Conservation (phyloP, 2,888 invertebrate genomes). For the Chrysina gloriosa region DNA sequence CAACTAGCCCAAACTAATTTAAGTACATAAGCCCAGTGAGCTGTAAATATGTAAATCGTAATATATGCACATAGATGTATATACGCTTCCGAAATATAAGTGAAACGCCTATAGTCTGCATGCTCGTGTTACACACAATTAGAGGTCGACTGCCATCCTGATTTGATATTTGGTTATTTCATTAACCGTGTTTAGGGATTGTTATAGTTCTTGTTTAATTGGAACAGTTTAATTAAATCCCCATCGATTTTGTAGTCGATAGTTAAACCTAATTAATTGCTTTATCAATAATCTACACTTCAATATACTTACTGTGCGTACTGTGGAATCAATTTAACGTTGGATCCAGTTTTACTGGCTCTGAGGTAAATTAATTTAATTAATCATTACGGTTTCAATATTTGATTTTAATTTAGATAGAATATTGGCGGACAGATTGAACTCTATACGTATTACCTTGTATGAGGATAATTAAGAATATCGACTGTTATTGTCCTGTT, state of each 20-base stretch:
- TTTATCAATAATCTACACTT: conserved; percentile 43
- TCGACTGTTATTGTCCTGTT: background rate
- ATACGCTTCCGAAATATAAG: background rate
- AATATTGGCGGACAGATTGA: conserved; percentile 6
- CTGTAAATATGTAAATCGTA: too few species aligned
- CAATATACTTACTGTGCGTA: conserved; percentile 39
- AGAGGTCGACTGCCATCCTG: conserved; percentile 49
- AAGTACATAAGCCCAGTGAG: too few species aligned
- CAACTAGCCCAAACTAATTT: too few species aligned
- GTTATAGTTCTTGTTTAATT: conserved; percentile 52
- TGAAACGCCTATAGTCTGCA: conserved; percentile 43
- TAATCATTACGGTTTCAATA: conserved; percentile 33
- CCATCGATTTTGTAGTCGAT: conserved; percentile 45
- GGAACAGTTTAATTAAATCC: conserved; percentile 52
- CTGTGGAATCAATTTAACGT: conserved; percentile 24
- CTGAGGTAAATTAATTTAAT: conserved; percentile 36
- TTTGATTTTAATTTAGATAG: conserved; percentile 28
- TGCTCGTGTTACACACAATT: conserved; percentile 47
- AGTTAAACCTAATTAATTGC: conserved; percentile 45
- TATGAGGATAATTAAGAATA: background rate
- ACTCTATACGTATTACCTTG: background rate
- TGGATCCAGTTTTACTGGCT: conserved; percentile 25
- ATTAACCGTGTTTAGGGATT: conserved; percentile 51
- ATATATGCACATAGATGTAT: background rate
- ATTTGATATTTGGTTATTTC: conserved; percentile 53